phyloP scores from a whole-genome alignment of 2,888 invertebrate species.

The Seladonia tumulorum region DNA sequence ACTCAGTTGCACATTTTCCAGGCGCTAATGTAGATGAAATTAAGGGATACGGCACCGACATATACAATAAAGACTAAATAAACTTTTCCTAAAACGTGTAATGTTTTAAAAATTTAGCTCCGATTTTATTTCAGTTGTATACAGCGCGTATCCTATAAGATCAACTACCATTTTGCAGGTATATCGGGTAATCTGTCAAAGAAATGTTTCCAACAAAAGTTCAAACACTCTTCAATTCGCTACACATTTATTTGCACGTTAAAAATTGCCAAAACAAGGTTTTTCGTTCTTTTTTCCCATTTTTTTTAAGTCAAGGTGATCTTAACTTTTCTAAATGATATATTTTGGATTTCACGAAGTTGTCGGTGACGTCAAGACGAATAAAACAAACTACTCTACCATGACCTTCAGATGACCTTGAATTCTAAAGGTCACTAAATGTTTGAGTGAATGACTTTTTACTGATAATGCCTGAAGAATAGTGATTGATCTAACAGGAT shows the following conservation, averaged over 20 bases:
- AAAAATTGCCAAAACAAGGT: not conserved
- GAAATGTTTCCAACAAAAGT: not conserved
- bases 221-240: not conserved
- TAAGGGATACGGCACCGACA: constrained; percentile 77
- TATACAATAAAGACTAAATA: constrained; percentile 8
- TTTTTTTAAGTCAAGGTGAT: too few species aligned
- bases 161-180: not conserved
- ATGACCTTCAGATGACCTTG: not conserved
- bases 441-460: not conserved
- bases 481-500: not conserved
- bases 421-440: not conserved
- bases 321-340: too few species aligned
- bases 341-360: too few species aligned
- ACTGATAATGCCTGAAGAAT: not conserved
- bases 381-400: not conserved
- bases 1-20: constrained; percentile 74
- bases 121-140: not conserved
- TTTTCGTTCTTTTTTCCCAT: too few species aligned
- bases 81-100: not conserved
- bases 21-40: constrained; percentile 81
- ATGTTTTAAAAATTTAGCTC: constrained; percentile 10
- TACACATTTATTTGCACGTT: not conserved
- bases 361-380: not conserved
- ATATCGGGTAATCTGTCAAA: not conserved
- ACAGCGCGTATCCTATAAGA: not conserved